Evolutionary conservation across 2,888 invertebrate genomes (phyloP).

Genomic region (Lithophane socia): DNA sequence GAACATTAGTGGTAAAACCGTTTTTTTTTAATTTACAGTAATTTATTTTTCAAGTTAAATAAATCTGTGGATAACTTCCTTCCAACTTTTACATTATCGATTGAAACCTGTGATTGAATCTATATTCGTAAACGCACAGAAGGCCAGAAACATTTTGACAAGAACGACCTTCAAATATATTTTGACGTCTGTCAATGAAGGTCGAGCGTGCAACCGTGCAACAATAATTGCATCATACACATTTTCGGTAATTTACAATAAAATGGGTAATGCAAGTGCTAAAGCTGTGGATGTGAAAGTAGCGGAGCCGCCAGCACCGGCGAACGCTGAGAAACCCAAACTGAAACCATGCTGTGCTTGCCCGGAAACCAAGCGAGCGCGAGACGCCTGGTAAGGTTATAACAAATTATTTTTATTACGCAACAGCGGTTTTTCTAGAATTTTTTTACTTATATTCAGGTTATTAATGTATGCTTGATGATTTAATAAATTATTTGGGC

Average conservation of each 20-base stretch:
- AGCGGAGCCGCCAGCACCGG: constrained; percentile 75
- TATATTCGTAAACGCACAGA: constrained; percentile 42
- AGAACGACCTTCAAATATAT: constrained; percentile 23
- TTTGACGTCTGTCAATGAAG: constrained; percentile 56
- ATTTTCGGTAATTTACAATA: constrained; percentile 36
- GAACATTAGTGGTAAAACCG: too few relatives aligned
- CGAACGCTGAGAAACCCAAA: constrained; percentile 92
- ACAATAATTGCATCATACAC: constrained; percentile 40
- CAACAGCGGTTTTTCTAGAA: constrained; percentile 75
- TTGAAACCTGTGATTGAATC: neutral
- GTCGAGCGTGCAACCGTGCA: constrained; percentile 28
- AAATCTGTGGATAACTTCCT: neutral
- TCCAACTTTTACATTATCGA: too few relatives aligned
- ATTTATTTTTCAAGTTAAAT: neutral
- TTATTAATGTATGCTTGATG: neutral
- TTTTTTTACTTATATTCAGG: neutral
- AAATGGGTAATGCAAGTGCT: constrained; percentile 87
- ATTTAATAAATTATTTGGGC: neutral
- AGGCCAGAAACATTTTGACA: constrained; percentile 29
- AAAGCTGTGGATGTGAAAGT: constrained; percentile 83
- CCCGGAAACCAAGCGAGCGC: constrained; percentile 97
- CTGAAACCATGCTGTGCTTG: constrained; percentile 99
- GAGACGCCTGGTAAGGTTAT: constrained; percentile 96
- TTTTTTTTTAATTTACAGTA: neutral
- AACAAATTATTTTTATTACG: constrained; percentile 87